phyloP scores from a whole-genome alignment of 2,113 vertebrate genomes.

The Puntigrus tetrazona region DNA sequence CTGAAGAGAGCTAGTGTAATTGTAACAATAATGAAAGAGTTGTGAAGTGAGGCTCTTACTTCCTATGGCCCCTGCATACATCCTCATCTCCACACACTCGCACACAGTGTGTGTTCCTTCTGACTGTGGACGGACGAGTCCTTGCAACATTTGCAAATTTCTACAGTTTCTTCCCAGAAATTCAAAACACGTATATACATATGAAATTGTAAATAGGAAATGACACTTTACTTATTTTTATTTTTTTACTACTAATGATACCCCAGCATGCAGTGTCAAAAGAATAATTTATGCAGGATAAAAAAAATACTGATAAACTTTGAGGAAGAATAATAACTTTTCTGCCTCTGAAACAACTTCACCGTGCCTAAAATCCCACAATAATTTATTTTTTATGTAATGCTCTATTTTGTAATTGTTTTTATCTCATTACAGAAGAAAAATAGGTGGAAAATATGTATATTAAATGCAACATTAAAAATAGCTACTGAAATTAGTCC shows the following conservation, averaged over 20 bases:
- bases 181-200: no score
- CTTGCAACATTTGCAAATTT: neutral
- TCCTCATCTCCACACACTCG: constrained; percentile 6
- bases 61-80: constrained; percentile 18
- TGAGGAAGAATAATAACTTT: neutral
- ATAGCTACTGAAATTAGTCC: neutral
- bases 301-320: neutral
- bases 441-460: neutral
- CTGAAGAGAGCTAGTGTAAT: constrained; percentile 66
- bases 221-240: neutral
- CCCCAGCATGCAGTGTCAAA: neutral
- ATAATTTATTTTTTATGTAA: neutral
- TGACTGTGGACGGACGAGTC: neutral
- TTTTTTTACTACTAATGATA: no score
- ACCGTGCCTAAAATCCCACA: neutral
- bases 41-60: constrained; percentile 44
- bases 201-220: neutral
- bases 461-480: neutral
- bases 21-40: constrained; percentile 62
- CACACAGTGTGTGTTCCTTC: neutral
- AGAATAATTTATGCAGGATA: neutral
- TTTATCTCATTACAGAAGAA: neutral
- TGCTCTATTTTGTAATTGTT: neutral
- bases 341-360: neutral
- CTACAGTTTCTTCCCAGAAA: neutral